Evolutionary conservation across 2,797 vertebrate genomes (phyloP).

Genomic region (Acanthurus lineatus): DNA sequence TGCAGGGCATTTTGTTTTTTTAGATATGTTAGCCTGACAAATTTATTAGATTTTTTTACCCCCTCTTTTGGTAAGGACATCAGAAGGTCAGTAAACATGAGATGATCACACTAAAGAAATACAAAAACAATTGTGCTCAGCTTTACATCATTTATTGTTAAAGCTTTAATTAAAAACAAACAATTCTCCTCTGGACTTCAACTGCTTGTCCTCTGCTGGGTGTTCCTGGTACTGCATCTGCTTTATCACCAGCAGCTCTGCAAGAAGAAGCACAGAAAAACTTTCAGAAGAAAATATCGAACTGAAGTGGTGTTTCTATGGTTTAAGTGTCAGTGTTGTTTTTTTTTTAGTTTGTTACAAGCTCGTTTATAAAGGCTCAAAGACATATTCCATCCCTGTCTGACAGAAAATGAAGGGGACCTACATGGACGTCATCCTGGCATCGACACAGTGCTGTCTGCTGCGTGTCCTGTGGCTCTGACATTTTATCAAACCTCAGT

Average conservation of each 20-base stretch:
- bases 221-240: constrained; percentile 35
- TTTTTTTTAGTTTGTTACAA: not conserved
- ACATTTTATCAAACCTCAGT: constrained; percentile 46
- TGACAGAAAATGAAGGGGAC: not conserved
- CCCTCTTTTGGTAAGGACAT: too few species aligned
- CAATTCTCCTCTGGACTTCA: constrained; percentile 17
- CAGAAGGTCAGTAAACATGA: too few species aligned
- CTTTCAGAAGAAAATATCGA: not conserved
- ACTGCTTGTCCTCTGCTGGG: constrained; percentile 62
- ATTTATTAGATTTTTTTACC: too few species aligned
- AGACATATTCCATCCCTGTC: too few species aligned
- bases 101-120: not conserved
- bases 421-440: constrained; percentile 34
- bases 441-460: not conserved
- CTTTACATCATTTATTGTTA: not conserved
- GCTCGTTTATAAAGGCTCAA: too few species aligned
- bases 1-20: too few species aligned
- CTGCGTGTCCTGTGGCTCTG: constrained; percentile 23
- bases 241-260: constrained; percentile 36
- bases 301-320: not conserved
- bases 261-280: not conserved
- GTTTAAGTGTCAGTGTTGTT: not conserved
- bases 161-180: not conserved
- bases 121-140: not conserved
- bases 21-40: too few species aligned